phyloP scores from a whole-genome alignment of 2,113 vertebrate genomes.

The Felis chaus region DNA sequence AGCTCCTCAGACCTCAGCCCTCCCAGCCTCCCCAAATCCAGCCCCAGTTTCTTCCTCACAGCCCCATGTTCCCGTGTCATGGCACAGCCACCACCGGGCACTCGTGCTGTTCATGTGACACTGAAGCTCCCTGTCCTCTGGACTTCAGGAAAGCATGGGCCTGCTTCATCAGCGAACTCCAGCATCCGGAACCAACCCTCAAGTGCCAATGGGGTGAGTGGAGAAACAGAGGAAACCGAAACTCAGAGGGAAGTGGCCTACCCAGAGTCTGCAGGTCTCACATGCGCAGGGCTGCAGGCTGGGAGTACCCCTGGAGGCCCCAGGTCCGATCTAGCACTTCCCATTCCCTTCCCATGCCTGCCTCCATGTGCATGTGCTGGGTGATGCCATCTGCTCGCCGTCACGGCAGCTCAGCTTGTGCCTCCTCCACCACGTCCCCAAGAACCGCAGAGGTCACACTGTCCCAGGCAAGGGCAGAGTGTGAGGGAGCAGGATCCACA shows the following conservation, averaged over 20 bases:
- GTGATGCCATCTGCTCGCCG: rapidly evolving
- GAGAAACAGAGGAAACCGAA: background rate
- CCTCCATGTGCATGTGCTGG: rapidly evolving
- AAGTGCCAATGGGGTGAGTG: background rate
- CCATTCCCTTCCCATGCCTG: rapidly evolving
- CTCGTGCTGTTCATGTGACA: background rate
- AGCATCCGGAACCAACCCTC: background rate
- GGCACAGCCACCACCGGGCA: background rate
- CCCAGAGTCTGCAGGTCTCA: background rate
- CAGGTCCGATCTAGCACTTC: background rate
- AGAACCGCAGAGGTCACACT: background rate
- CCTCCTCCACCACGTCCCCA: no score
- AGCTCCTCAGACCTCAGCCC: background rate
- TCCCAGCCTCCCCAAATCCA: background rate
- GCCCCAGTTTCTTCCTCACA: background rate
- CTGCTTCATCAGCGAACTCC: background rate
- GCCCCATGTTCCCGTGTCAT: rapidly evolving
- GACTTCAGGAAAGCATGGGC: background rate
- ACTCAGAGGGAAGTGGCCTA: background rate
- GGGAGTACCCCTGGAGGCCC: background rate
- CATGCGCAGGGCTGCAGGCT: background rate
- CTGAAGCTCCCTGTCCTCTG: background rate
- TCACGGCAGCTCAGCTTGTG: background rate
- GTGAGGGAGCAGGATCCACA: background rate
- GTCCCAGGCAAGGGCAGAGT: background rate